Evolutionary conservation across 2,113 vertebrate genomes (phyloP).

Genomic region (Limnothrissa miodon): DNA sequence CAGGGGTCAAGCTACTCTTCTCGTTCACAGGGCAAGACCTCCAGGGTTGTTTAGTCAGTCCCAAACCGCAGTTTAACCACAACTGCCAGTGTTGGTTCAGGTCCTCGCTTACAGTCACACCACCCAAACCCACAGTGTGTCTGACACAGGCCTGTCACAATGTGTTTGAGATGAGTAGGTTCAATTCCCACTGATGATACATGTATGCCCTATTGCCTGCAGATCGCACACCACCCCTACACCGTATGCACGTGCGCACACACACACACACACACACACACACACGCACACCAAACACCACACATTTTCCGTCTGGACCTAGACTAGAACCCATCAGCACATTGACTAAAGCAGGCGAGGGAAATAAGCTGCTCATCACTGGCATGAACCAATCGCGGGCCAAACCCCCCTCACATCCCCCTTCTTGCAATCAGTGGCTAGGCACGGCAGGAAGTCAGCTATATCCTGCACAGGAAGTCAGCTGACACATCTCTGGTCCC

Average conservation of each 20-base stretch:
- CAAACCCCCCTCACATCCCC: neutral
- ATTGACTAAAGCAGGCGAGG: neutral
- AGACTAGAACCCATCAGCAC: neutral
- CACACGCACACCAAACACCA: neutral
- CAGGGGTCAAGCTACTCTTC: constrained; percentile 20
- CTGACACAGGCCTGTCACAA: constrained; percentile 20
- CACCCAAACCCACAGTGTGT: constrained; percentile 40
- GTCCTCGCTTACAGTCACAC: constrained; percentile 48
- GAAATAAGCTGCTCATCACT: neutral
- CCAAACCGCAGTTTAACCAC: constrained; percentile 61
- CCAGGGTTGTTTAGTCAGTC: constrained; percentile 61
- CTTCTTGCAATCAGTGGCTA: constrained; percentile 74
- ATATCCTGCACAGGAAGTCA: constrained; percentile 84
- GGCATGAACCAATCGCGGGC: neutral
- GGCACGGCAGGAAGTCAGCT: constrained; percentile 78
- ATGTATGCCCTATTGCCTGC: neutral
- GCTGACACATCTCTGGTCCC: constrained; percentile 72
- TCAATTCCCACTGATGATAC: constrained; percentile 24
- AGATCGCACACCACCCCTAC: neutral
- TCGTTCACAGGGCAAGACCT: constrained; percentile 24
- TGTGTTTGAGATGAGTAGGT: neutral
- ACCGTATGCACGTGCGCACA: constrained; percentile 29
- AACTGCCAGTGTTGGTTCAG: constrained; percentile 61
- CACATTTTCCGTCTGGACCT: neutral
- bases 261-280: constrained; percentile 39